A percentile compares a stretch with the other conserved stretches of the same genome.
Conservation (phyloP, 1,140 invertebrate genomes). For the Pogonomyrmex californicus region DNA sequence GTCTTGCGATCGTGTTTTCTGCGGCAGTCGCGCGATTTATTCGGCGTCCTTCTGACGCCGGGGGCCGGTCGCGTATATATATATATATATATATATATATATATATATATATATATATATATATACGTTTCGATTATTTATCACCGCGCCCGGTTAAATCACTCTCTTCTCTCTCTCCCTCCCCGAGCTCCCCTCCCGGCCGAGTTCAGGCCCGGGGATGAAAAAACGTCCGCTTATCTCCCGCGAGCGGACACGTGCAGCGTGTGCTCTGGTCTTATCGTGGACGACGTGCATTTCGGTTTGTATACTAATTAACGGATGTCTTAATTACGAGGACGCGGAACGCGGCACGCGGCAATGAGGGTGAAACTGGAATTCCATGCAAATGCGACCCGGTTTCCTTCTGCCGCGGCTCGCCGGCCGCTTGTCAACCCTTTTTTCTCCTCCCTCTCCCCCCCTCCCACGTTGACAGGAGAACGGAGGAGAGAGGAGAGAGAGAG, state of each 20-base stretch:
- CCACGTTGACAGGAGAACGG: background rate
- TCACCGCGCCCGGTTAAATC: constrained; percentile 42
- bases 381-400: constrained; percentile 73
- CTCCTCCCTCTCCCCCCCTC: too few species aligned
- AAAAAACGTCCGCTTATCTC: constrained; percentile 36
- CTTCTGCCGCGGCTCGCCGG: constrained; percentile 15
- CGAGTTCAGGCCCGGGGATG: background rate
- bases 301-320: constrained; percentile 74
- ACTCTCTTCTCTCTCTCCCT: background rate
- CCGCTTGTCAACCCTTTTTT: constrained; percentile 31
- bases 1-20: constrained; percentile 46
- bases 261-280: background rate
- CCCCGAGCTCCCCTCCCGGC: too few species aligned
- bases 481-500: background rate
- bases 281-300: constrained; percentile 29
- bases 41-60: constrained; percentile 24
- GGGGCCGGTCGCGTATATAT: constrained; percentile 26
- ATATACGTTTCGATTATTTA: constrained; percentile 49
- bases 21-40: constrained; percentile 51
- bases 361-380: constrained; percentile 66
- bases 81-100: too few species aligned
- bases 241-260: constrained; percentile 46
- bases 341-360: constrained; percentile 49
- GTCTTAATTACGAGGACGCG: constrained; percentile 78
- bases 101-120: too few species aligned